Evolutionary conservation across 2,888 invertebrate species (phyloP), one percentile per base, ranked within the genome.

Genomic region (Meliscaeva auricollis): DNA sequence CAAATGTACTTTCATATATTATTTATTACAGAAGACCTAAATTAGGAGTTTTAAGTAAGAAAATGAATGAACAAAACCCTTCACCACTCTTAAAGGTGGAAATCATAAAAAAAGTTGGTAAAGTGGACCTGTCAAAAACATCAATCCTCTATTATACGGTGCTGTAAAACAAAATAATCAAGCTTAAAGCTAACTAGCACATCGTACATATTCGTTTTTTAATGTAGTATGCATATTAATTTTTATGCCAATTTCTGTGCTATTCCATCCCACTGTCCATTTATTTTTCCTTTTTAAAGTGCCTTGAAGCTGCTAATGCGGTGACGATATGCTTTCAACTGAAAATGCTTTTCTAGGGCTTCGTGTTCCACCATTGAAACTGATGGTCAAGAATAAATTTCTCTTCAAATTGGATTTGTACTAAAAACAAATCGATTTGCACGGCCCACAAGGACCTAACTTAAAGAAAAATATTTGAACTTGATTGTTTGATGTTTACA

Each of bases 371-470:
- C 46, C 66, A 80, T 72, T 84, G 60, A 62, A 70, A 64, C 64
- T 70, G 78, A 52, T 62, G 83, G 83, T 74, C 83, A 83, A 75
- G 84, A 75, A 66, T 79, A 56, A 6, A 72, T 79, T 84, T 75
- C n/a, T 44, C 22, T 44, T 22, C 54, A 84, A 84, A 84, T 84
- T 80, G 70, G 66, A 84, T 84, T 79, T 76, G 68, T 72, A 54
- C 26, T 66, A 54, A 76, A 70, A 58, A 54, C 13, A 72, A 84
- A 84, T 84, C 84, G 79, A 84, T 84, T 72, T 22, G 4, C 32
- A n/a, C 35, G 44, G n/a, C 32, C 56, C 48, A 56, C 52, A 62
- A 64, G 22, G 7, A 54, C n/a, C 13, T 13, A 38, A 35, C 4
- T 44, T 32, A 41, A 70, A 44, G 13, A 15, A 75, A 54, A 77